Evolutionary conservation across 2,888 invertebrate genomes (phyloP).

Genomic region (Halictus quadricinctus): DNA sequence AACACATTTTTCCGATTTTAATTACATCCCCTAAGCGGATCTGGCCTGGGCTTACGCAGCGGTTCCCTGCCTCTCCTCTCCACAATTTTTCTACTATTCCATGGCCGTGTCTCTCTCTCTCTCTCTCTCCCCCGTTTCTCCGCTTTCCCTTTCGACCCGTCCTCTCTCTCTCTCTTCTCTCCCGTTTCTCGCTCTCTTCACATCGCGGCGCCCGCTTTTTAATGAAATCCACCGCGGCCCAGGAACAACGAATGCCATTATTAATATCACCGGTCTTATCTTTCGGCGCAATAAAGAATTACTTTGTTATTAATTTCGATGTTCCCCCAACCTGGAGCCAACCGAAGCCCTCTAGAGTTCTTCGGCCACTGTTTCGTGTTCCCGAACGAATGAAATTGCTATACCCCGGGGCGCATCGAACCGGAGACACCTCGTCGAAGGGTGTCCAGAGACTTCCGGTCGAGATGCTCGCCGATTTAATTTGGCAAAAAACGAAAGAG

Average conservation of each 20-base stretch:
- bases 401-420: slow-evolving; percentile 21
- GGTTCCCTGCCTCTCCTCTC: slow-evolving; percentile 50
- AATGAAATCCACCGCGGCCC: slow-evolving; percentile 78
- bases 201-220: slow-evolving; percentile 70
- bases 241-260: slow-evolving; percentile 78
- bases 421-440: slow-evolving; percentile 44
- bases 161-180: slow-evolving; percentile 21
- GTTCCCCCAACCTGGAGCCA: slow-evolving; percentile 49
- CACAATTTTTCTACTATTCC: slow-evolving; percentile 36
- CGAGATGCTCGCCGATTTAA: slow-evolving; percentile 54
- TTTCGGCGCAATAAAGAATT: slow-evolving; percentile 79
- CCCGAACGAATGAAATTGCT: slow-evolving; percentile 50
- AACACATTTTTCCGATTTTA: slow-evolving; percentile 81
- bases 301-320: slow-evolving; percentile 80
- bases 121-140: slow-evolving; percentile 46
- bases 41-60: slow-evolving; percentile 74
- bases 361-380: not conserved
- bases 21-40: slow-evolving; percentile 82
- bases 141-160: slow-evolving; percentile 52
- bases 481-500: slow-evolving; percentile 32
- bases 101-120: slow-evolving; percentile 29
- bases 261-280: slow-evolving; percentile 80
- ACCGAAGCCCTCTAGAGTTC: not conserved
- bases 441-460: slow-evolving; percentile 40
- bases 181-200: slow-evolving; percentile 49